phyloP scores from a whole-genome alignment of 2,113 vertebrate genomes.

The Bungarus multicinctus region DNA sequence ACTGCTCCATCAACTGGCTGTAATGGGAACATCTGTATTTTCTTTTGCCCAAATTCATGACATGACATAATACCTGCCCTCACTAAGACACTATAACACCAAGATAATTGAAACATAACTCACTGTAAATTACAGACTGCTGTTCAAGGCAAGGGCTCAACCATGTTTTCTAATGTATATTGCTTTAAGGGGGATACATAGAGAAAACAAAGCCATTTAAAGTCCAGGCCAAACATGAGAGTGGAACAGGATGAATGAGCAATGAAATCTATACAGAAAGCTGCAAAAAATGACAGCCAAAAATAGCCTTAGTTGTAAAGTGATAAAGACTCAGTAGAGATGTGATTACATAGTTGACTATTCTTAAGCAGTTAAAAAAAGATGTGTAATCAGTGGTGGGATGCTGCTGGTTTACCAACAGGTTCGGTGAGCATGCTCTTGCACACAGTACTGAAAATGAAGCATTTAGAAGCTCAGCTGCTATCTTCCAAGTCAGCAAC shows the following conservation, averaged over 20 bases:
- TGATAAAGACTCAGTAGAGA: neutral
- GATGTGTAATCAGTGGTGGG: neutral
- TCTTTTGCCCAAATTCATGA: constrained; percentile 72
- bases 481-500: too few species aligned
- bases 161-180: constrained; percentile 72
- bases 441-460: too few species aligned
- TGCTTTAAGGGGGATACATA: constrained; percentile 72
- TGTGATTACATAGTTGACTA: neutral
- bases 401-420: too few species aligned
- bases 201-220: constrained; percentile 66
- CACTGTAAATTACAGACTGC: constrained; percentile 76
- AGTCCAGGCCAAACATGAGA: constrained; percentile 48
- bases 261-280: neutral
- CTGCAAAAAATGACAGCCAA: fast-evolving
- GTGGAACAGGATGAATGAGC: neutral
- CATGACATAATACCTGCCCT: constrained; percentile 79
- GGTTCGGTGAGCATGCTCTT: too few species aligned
- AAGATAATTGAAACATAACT: constrained; percentile 85
- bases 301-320: neutral
- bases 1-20: constrained; percentile 74
- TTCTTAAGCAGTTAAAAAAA: constrained; percentile 2
- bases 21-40: constrained; percentile 72
- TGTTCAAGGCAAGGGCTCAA: constrained; percentile 67
- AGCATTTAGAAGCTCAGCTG: too few species aligned
- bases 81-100: constrained; percentile 72